Percentiles rank a stretch among this genome's conserved stretches.
Evolutionary conservation across 2,888 invertebrate genomes (phyloP).

Genomic region (Smittia aterrima): DNA sequence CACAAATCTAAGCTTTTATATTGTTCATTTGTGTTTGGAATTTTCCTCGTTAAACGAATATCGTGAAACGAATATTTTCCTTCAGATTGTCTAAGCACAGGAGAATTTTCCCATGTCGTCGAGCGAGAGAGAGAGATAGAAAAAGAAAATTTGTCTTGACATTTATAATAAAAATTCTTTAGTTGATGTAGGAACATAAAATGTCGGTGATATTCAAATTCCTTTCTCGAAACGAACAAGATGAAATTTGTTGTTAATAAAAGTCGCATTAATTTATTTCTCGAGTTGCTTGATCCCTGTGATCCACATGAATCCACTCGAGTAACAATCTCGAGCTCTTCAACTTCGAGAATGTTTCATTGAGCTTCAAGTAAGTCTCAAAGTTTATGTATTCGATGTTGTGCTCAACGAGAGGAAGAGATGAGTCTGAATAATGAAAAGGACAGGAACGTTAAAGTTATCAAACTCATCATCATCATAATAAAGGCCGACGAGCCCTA

Average conservation of each 20-base stretch:
- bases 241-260: constrained; percentile 10
- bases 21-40: not conserved
- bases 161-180: constrained; percentile 11
- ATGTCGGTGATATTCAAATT: constrained; percentile 5
- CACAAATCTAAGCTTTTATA: too few relatives aligned
- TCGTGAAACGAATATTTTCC: not conserved
- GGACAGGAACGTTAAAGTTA: not conserved
- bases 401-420: not conserved
- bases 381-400: not conserved
- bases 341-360: not conserved
- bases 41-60: not conserved
- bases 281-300: not conserved
- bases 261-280: constrained; percentile 10
- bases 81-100: not conserved
- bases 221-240: not conserved
- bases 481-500: not conserved
- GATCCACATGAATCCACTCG: constrained; percentile 6
- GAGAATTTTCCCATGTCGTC: not conserved
- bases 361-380: not conserved
- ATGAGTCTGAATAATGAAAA: constrained; percentile 9
- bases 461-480: constrained; percentile 5
- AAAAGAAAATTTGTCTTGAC: not conserved
- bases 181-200: constrained; percentile 6
- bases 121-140: too few relatives aligned
- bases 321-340: not conserved